Evolutionary conservation across 2,888 invertebrate genomes (phyloP).

Genomic region (Ligdia adustata): DNA sequence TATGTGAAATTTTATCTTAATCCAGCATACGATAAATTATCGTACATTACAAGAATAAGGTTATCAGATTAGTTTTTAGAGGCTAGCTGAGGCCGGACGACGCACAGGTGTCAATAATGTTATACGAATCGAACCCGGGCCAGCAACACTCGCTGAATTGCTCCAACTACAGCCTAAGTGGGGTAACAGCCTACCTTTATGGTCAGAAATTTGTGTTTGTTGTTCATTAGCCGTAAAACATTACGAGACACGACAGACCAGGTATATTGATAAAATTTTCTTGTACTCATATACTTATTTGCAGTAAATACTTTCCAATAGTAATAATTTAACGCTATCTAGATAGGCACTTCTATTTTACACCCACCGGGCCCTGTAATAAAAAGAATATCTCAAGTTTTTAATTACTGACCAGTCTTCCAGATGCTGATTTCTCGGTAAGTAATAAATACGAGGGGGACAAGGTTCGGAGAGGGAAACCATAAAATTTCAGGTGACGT

Average conservation of each 20-base stretch:
- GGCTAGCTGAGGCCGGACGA: constrained; percentile 61
- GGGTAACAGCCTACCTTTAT: constrained; percentile 26
- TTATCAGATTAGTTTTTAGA: constrained; percentile 52
- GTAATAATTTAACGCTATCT: too few species aligned
- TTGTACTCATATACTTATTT: too few species aligned
- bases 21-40: background rate
- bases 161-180: constrained; percentile 33
- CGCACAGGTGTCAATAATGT: constrained; percentile 76
- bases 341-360: too few species aligned
- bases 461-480: constrained; percentile 68
- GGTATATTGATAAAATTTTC: too few species aligned
- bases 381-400: background rate
- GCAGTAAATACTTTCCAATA: too few species aligned
- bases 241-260: too few species aligned
- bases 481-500: constrained; percentile 81
- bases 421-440: constrained; percentile 13
- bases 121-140: constrained; percentile 64
- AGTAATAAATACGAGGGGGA: constrained; percentile 63
- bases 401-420: constrained; percentile 9
- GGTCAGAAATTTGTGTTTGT: constrained; percentile 17
- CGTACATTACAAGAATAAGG: background rate
- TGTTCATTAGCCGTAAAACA: constrained; percentile 20
- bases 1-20: too few species aligned
- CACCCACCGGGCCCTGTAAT: too few species aligned
- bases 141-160: constrained; percentile 48